Base-by-base conservation (phyloP, 2,888 invertebrate genomes). In the Auanema freiburgensis region DNA sequence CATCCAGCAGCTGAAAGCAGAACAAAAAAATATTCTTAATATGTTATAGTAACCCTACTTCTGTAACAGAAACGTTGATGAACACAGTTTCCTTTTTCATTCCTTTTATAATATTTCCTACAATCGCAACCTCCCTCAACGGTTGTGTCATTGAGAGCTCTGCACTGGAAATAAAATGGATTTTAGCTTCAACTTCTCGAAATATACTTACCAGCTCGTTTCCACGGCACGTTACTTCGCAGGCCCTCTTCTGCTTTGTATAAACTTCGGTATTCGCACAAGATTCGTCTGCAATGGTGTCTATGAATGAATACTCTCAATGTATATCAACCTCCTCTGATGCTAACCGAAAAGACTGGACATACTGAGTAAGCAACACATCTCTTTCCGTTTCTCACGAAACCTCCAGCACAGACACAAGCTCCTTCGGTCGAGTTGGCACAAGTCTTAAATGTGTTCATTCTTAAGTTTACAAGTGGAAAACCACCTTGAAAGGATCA, bases 391-490 rank as follows among this genome's bases (percentile, higher is more conserved):
- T 55, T 42, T 16, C 62, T 33, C 24, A 62, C 62, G 33, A 57
- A 54, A 33, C 61, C 61, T n/a, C 33, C 33, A 16, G 44, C 54
- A 40, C 61, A 61, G 41, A 55, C 55, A 46, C 61, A 61, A 24
- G 24, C 40, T 55, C 42, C 40, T 3, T 52, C 8, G 3, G 33
- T 33, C 3, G 33, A 33, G 8, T 33, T 33, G 8, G 33, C 4
- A 8, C 33, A 33, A 8, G 8, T 8, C 33, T 33, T 33, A 33
- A 33, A 3, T 33, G 33, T 33, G 8, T 5, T 8, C 33, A 5
- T 33, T 33, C 33, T n/a, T n/a, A n/a, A n/a, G n/a, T 8, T 33
- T 33, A 33, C 33, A 33, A 33, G 33, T n/a, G n/a, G n/a, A n/a
- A n/a, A 33, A 33, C 8, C 33, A 33, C 33, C 8, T 33, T 33